Evolutionary conservation across 1,140 invertebrate genomes (phyloP).

Genomic region (Ericerus pela): DNA sequence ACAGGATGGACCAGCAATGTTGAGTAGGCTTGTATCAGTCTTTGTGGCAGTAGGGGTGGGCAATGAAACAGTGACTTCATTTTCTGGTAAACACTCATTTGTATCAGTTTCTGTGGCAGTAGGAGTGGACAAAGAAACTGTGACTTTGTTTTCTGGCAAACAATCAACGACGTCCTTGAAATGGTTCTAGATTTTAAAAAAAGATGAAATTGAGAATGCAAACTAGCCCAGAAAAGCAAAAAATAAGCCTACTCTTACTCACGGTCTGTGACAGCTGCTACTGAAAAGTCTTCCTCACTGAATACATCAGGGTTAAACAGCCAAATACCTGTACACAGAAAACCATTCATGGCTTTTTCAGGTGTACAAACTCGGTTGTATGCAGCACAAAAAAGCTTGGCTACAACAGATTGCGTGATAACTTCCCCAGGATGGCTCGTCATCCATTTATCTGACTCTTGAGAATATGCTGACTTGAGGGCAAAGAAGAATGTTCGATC

Average conservation of each 20-base stretch:
- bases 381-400: slow-evolving; percentile 24
- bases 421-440: slow-evolving; percentile 25
- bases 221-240: neutral
- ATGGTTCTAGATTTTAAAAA: neutral
- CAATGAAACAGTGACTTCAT: neutral
- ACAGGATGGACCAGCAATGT: neutral
- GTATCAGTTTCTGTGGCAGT: neutral
- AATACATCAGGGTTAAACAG: slow-evolving; percentile 30
- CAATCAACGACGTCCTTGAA: too few species aligned
- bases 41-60: neutral
- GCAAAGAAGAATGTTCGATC: slow-evolving; percentile 26
- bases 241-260: neutral
- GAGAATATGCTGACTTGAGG: slow-evolving; percentile 14
- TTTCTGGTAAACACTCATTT: too few species aligned
- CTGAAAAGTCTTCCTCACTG: slow-evolving; percentile 27
- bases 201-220: neutral
- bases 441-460: slow-evolving; percentile 24
- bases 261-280: slow-evolving; percentile 26
- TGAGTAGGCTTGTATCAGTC: neutral
- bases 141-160: too few species aligned
- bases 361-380: slow-evolving; percentile 27
- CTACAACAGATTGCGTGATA: slow-evolving; percentile 28
- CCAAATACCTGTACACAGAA: slow-evolving; percentile 31
- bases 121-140: too few species aligned
- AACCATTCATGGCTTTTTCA: slow-evolving; percentile 31